A percentile compares a stretch with the other conserved stretches of the same genome.
Conservation (phyloP, 2,888 invertebrate genomes). For the Magallana nippona region DNA sequence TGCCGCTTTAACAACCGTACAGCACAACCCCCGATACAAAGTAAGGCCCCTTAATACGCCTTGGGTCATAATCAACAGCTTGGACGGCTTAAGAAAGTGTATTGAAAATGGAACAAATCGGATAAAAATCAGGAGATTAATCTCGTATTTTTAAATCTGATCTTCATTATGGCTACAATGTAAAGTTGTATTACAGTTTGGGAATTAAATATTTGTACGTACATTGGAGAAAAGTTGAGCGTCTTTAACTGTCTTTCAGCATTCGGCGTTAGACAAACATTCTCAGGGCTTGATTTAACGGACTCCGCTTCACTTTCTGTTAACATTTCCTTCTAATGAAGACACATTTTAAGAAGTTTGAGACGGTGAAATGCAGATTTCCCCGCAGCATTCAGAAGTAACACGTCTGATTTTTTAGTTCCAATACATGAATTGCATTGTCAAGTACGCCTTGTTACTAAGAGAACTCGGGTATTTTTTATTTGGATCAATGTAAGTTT, state of each 20-base stretch:
- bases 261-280: background rate
- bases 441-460: too few species aligned
- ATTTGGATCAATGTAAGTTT: too few species aligned
- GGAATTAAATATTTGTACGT: background rate
- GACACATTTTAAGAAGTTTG: too few species aligned
- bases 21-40: background rate
- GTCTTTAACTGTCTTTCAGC: background rate
- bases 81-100: background rate
- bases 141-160: slow-evolving; percentile 22
- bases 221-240: background rate
- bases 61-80: background rate
- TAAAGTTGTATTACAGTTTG: background rate
- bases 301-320: too few species aligned
- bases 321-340: too few species aligned
- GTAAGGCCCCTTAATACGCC: background rate
- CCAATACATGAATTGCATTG: too few species aligned
- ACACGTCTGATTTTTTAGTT: too few species aligned
- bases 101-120: slow-evolving; percentile 15
- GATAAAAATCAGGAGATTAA: slow-evolving; percentile 27
- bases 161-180: background rate
- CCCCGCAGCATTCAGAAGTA: too few species aligned
- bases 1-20: background rate
- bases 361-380: too few species aligned
- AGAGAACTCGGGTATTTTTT: too few species aligned
- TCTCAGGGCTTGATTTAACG: too few species aligned